Percentiles rank a stretch among this genome's conserved stretches.
These are phyloP conservation scores for Allophyes oxyacanthae DNA, from an alignment of 2,888 invertebrate species.

Conservation along the genomic window DNA sequence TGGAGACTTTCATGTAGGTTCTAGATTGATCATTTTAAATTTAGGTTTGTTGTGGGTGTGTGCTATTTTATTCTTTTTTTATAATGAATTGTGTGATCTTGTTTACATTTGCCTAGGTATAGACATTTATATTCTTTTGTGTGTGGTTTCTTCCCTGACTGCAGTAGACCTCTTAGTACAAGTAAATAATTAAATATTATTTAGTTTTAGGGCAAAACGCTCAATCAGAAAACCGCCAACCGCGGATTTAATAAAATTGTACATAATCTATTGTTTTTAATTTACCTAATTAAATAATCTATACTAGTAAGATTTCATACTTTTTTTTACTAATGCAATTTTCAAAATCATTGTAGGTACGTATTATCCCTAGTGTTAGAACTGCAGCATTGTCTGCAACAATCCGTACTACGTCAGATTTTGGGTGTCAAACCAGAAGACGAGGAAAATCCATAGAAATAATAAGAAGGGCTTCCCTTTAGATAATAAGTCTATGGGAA, in stretches of 20 bases:
- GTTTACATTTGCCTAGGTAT: slow-evolving; percentile 35
- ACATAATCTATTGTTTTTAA: slow-evolving; percentile 54
- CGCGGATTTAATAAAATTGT: slow-evolving; percentile 44
- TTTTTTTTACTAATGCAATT: slow-evolving; percentile 4
- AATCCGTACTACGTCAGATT: too few species aligned
- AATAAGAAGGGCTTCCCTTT: too few species aligned
- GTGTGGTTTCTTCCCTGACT: slow-evolving; percentile 30
- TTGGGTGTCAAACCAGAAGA: too few species aligned
- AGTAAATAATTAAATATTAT: slow-evolving; percentile 44
- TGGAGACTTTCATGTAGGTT: slow-evolving; percentile 6
- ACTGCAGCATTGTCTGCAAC: too few species aligned
- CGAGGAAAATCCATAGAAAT: too few species aligned
- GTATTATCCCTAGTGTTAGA: too few species aligned
- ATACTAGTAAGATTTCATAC: slow-evolving; percentile 28
- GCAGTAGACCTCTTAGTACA: slow-evolving; percentile 43
- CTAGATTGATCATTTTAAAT: slow-evolving; percentile 19
- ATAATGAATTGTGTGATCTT: slow-evolving; percentile 25
- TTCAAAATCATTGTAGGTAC: too few species aligned
- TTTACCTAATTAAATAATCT: slow-evolving; percentile 49
- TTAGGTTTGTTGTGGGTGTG: slow-evolving; percentile 32
- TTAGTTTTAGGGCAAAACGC: slow-evolving; percentile 53
- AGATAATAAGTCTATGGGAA: too few species aligned
- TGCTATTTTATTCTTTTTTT: slow-evolving; percentile 36
- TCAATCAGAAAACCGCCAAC: slow-evolving; percentile 47
- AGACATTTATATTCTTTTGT: slow-evolving; percentile 37